Evolutionary conservation across 53 echinoderm and acorn worm species (phyloP).

Genomic region (Hippasteria phrygiana): DNA sequence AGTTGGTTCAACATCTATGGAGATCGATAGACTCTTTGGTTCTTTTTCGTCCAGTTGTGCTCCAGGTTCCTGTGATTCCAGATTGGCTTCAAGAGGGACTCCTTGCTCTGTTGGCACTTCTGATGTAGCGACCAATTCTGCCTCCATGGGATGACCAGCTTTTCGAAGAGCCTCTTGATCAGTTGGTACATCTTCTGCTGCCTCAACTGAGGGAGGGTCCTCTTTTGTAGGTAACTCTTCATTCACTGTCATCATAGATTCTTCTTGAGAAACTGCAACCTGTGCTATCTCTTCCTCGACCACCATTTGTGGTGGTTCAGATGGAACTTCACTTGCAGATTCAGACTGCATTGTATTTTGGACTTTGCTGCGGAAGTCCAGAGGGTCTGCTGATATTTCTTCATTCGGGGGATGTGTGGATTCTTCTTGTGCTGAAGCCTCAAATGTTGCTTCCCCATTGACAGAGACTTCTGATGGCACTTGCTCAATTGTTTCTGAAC

Average conservation of each 20-base stretch:
- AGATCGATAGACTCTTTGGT: not conserved
- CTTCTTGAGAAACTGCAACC: slow-evolving; percentile 41
- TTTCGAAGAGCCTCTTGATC: not conserved
- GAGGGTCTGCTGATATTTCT: not conserved
- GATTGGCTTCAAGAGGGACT: not conserved
- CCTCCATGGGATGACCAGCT: not conserved
- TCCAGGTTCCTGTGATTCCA: slow-evolving; percentile 4
- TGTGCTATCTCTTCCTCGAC: slow-evolving; percentile 37
- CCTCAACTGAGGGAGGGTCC: not conserved
- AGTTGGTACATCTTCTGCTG: not conserved
- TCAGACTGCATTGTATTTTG: not conserved
- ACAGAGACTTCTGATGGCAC: slow-evolving; percentile 3
- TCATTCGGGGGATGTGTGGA: not conserved
- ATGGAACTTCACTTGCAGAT: not conserved
- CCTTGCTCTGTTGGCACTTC: slow-evolving; percentile 28
- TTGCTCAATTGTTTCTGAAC: not conserved
- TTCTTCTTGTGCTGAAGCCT: slow-evolving; percentile 8
- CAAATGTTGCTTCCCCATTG: slow-evolving; percentile 23
- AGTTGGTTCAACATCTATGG: slow-evolving; percentile 33
- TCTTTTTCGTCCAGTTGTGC: not conserved
- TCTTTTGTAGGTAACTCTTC: slow-evolving; percentile 15
- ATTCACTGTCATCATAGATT: slow-evolving; percentile 10
- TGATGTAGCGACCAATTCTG: slow-evolving; percentile 5
- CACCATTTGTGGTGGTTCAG: not conserved
- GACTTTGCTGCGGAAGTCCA: not conserved